These are phyloP conservation scores for Ephydatia muelleri DNA, from an alignment of 37 sponge, comb jelly and placozoan genomes.

Conservation along the genomic window DNA sequence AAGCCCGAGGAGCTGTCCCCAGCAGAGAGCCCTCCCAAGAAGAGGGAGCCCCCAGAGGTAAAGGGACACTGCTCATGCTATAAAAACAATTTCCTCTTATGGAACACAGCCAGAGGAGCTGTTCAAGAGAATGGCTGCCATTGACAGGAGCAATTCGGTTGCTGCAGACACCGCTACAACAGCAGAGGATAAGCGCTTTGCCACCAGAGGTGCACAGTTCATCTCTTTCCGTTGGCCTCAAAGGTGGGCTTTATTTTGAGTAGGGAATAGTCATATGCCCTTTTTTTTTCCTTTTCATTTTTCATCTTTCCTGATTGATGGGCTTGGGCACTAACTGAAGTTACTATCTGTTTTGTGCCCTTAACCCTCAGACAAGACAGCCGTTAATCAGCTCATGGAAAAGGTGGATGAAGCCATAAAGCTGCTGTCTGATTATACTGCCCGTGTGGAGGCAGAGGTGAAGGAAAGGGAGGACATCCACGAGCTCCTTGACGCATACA, in stretches of 20 bases:
- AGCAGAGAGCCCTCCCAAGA: conserved; percentile 44
- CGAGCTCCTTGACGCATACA: conserved; percentile 59
- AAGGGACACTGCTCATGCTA: too few species aligned
- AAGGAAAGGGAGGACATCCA: conserved; percentile 73
- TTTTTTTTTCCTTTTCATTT: too few species aligned
- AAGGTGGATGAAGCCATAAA: conserved; percentile 46
- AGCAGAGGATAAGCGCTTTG: conserved; percentile 47
- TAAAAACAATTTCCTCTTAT: too few species aligned
- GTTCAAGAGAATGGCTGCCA: conserved; percentile 48
- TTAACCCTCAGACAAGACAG: conserved; percentile 42
- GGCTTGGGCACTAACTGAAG: too few species aligned
- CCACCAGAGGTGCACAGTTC: conserved; percentile 54
- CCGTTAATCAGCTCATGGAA: conserved; percentile 35
- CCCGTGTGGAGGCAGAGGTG: conserved; percentile 46
- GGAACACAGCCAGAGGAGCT: conserved; percentile 50
- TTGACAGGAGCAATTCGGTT: conserved; percentile 52
- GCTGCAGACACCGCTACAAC: conserved; percentile 28
- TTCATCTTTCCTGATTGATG: too few species aligned
- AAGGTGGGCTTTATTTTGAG: conserved; percentile 36
- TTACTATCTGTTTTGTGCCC: not conserved
- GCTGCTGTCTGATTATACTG: conserved; percentile 51
- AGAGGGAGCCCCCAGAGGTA: conserved; percentile 56
- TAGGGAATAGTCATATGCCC: too few species aligned
- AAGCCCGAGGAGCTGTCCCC: not conserved
- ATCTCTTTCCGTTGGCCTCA: conserved; percentile 34